Base-by-base conservation (phyloP, 2,113 vertebrate species). In the Tachysurus fulvidraco region DNA sequence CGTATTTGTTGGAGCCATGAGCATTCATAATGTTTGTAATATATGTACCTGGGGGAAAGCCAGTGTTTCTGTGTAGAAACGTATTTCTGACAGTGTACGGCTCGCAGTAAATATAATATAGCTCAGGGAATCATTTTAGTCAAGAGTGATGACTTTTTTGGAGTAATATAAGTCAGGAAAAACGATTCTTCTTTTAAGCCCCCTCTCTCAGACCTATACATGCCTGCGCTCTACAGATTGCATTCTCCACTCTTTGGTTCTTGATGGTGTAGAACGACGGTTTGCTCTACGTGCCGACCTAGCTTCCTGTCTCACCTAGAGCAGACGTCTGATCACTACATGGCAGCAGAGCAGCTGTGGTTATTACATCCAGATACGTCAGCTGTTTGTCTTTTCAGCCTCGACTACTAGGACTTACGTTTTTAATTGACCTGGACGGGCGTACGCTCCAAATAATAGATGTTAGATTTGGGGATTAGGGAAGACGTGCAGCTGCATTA, bases 71-170 rank as follows among this genome's bases (percentile, higher is more conserved):
- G 77, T 3, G 10, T 55, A 16, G 12, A 28, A 77, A 54, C 46
- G 7, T 77, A 54, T 54, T 50, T 54, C 46, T 77, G 50, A 77
- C 50, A 52, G 46, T 16, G 23, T 52, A 54, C 23, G 28, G 25
- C 25, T 78, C 30, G 50, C 50, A 54, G n/a, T 13, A 78, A 30
- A 54, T 30, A 30, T 30, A 55, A 55, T 19, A 19, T 8, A 28
- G 44, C 76, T 55, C 50, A 55, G n/a, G 76, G 76, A 78, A 78
- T 78, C 25, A 19, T 78, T 54, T 55, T 28, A 54, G 76, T 78
- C 50, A 54, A 78, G 55, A 59, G 28, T 12, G 54, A 80, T 80
- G 77, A 59, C 77, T 59, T 80, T 36, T 30, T 80, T 80, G 54
- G 54, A 59, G 17, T 59, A 12, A 59, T 59, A 80, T 80, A 80